Evolutionary conservation across 2,797 vertebrate genomes (phyloP), one percentile per base, ranked within the genome.

Genomic region (Anisognathus igniventris): DNA sequence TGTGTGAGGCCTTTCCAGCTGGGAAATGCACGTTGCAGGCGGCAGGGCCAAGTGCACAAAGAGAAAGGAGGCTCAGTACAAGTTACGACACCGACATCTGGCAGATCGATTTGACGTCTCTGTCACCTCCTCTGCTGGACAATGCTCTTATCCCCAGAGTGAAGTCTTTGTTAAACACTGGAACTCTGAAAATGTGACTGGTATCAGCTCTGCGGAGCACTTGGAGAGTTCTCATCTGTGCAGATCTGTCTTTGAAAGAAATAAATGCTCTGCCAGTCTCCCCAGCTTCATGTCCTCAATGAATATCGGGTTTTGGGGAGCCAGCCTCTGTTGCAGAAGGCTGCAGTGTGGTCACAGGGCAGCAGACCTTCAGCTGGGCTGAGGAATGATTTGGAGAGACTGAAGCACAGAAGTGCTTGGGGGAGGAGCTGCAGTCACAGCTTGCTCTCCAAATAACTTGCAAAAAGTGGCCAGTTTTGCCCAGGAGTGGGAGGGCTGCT

Each of bases 71-170:
- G 3, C 80, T 88, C 25, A 0, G 86, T 31, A n/a, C 77, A 30
- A 95, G 86, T 95, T 88, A 92, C 60, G 18, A 74, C 92, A 89
- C 72, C 3, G 7, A 93, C 95, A 96, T 96, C 95, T 96, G 96
- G 96, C 88, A 96, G 93, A 96, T 85, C 79, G 64, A 96, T 96
- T 95, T 95, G 92, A 89, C 17, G 30, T 73, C 79, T 86, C 88
- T 80, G 86, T 92, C 57, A 3, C 83, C 93, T 94, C 88, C 86
- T 93, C 74, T 92, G 90, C 80, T 79, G 93, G 48, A 95, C 90
- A 94, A 95, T 93, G 86, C 83, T 92, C 58, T 60, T 65, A 70
- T 96, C 93, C 94, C 95, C 84, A 90, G 94, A 82, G 93, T 95
- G 80, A 92, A 87, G 45, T 3, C 84, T 94, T 96, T 95, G 92